Evolutionary conservation across 2,888 invertebrate genomes (phyloP).

Genomic region (Machimus rusticus): DNA sequence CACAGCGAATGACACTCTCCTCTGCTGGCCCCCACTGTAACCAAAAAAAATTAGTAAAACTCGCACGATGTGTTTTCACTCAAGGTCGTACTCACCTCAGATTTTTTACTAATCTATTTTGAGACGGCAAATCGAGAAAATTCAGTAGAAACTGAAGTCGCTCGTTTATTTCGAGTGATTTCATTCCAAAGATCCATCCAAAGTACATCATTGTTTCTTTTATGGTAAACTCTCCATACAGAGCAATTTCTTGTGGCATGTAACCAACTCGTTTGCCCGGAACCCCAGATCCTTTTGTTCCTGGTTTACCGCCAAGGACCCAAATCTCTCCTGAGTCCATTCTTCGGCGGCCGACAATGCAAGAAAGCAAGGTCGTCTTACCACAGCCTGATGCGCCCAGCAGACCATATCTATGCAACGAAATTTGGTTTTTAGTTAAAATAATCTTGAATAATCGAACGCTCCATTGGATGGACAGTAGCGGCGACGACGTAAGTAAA

Average conservation of each 20-base stretch:
- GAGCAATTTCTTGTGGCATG: slow-evolving; percentile 94
- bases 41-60: background rate
- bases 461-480: background rate
- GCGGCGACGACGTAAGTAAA: background rate
- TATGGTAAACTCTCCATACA: slow-evolving; percentile 92
- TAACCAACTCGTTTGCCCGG: slow-evolving; percentile 96
- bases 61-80: background rate
- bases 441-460: background rate
- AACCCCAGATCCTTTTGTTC: slow-evolving; percentile 86
- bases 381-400: slow-evolving; percentile 96
- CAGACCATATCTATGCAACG: slow-evolving; percentile 79
- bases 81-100: slow-evolving; percentile 67
- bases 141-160: slow-evolving; percentile 85
- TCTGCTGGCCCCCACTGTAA: slow-evolving; percentile 86
- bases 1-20: slow-evolving; percentile 90
- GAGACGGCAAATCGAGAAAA: slow-evolving; percentile 89
- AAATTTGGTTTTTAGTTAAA: background rate
- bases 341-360: slow-evolving; percentile 87
- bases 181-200: slow-evolving; percentile 95
- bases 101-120: slow-evolving; percentile 80
- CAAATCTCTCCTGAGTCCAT: slow-evolving; percentile 87
- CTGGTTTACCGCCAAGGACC: slow-evolving; percentile 90
- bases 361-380: slow-evolving; percentile 93
- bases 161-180: slow-evolving; percentile 78
- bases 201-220: slow-evolving; percentile 96